Evolutionary conservation across 2,797 vertebrate species (phyloP).

Genomic region (Graptemys geographica): DNA sequence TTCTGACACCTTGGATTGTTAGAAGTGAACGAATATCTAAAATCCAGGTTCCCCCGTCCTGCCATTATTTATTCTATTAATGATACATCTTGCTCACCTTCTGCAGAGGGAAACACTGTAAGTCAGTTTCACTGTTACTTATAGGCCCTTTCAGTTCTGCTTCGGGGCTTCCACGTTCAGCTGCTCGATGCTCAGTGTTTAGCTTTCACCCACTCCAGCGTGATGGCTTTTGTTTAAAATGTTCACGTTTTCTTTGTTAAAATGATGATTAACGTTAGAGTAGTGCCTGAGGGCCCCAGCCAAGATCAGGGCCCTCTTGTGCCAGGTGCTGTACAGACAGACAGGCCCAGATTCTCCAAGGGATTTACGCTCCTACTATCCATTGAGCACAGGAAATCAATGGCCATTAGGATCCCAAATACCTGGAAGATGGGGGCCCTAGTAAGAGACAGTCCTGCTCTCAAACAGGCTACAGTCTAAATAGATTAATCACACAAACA

Average conservation of each 20-base stretch:
- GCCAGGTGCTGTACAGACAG: too few species aligned
- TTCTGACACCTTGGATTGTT: too few species aligned
- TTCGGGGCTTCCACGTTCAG: fast-evolving
- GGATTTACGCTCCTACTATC: not conserved
- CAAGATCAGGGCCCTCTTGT: not conserved
- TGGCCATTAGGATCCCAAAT: not conserved
- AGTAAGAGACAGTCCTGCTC: not conserved
- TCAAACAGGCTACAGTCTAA: not conserved
- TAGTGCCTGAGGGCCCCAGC: not conserved
- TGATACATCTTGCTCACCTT: not conserved
- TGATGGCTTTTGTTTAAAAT: not conserved
- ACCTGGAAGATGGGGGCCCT: not conserved
- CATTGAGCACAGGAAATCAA: not conserved
- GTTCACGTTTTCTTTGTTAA: not conserved
- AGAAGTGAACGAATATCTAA: not conserved
- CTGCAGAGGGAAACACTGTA: not conserved
- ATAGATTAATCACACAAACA: too few species aligned
- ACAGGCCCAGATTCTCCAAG: not conserved
- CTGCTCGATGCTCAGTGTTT: not conserved
- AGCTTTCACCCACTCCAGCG: not conserved
- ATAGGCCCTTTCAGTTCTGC: not conserved
- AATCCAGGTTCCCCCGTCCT: not conserved
- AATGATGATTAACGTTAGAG: not conserved
- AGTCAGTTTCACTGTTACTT: not conserved
- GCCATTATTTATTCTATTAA: not conserved